phyloP scores from a whole-genome alignment of 2,797 vertebrate species.

The Macropus fuliginosus region DNA sequence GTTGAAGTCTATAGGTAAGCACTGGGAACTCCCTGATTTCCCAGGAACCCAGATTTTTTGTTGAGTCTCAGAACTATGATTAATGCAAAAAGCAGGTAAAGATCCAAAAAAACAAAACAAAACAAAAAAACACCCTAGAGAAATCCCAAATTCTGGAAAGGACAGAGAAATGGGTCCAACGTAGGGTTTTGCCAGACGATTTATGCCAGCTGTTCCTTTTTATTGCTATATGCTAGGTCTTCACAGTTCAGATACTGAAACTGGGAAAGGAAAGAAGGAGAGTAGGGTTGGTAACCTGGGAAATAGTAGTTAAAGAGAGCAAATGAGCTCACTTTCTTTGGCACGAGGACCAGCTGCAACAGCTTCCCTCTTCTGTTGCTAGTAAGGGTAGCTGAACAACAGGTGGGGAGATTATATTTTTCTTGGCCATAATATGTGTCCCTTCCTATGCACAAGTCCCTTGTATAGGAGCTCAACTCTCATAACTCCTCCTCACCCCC shows the following conservation, averaged over 20 bases:
- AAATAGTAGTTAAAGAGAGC: not conserved
- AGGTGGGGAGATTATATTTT: not conserved
- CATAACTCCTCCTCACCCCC: not conserved
- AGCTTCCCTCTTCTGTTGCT: not conserved
- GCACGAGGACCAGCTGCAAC: not conserved
- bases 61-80: not conserved
- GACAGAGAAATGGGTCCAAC: not conserved
- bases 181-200: not conserved
- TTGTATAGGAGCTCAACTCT: not conserved
- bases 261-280: not conserved
- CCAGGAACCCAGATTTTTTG: not conserved
- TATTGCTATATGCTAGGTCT: not conserved
- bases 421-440: not conserved
- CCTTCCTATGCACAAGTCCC: not conserved
- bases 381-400: not conserved
- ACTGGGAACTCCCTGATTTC: not conserved
- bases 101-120: not conserved
- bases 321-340: not conserved
- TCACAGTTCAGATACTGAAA: not conserved
- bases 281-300: not conserved
- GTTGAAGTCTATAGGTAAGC: not conserved
- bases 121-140: not conserved
- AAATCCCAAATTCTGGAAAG: not conserved
- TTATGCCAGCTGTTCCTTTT: not conserved
- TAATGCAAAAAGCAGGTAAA: not conserved